These are phyloP conservation scores for Lagocephalus sceleratus DNA, from an alignment of 2,797 vertebrate genomes.

Conservation along the genomic window DNA sequence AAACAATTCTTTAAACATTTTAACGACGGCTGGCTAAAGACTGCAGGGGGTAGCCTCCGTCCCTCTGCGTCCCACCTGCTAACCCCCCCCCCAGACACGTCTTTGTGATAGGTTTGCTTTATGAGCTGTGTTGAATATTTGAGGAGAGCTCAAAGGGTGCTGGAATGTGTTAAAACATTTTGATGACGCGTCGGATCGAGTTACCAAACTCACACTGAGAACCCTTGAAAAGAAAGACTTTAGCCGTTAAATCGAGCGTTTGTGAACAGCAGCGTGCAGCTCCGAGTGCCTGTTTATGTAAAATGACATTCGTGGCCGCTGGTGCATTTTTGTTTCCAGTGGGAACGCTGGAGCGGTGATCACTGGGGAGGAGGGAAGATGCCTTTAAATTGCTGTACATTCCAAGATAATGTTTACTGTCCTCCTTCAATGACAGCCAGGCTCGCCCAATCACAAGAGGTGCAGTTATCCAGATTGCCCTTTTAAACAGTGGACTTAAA, in stretches of 20 bases:
- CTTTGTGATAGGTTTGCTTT: slow-evolving; percentile 49
- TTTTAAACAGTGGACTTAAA: slow-evolving; percentile 21
- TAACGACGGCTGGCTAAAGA: too few species aligned
- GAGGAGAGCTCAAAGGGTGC: slow-evolving; percentile 10
- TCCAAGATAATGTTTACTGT: slow-evolving; percentile 43
- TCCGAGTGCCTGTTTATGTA: slow-evolving; percentile 32
- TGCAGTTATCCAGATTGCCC: slow-evolving; percentile 19
- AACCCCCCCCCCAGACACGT: slow-evolving; percentile 32
- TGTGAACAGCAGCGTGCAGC: slow-evolving; percentile 29
- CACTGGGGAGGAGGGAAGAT: slow-evolving; percentile 15
- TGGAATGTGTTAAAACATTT: slow-evolving; percentile 25
- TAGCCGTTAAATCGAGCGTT: neutral
- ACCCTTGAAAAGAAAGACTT: slow-evolving; percentile 1
- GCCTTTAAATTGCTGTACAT: slow-evolving; percentile 37
- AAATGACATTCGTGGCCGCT: slow-evolving; percentile 47
- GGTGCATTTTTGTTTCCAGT: slow-evolving; percentile 45
- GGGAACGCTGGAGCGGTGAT: slow-evolving; percentile 28
- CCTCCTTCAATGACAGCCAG: slow-evolving; percentile 42
- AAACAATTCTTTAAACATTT: too few species aligned
- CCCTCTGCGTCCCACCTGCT: slow-evolving; percentile 55
- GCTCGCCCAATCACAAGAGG: slow-evolving; percentile 18
- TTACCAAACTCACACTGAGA: slow-evolving; percentile 21
- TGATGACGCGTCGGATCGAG: slow-evolving; percentile 15
- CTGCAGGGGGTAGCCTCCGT: slow-evolving; percentile 32
- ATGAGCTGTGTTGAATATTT: slow-evolving; percentile 33